A percentile compares a stretch with the other conserved stretches of the same genome.
Conservation (phyloP, 2,797 vertebrate species). For the Podarcis lilfordi region DNA sequence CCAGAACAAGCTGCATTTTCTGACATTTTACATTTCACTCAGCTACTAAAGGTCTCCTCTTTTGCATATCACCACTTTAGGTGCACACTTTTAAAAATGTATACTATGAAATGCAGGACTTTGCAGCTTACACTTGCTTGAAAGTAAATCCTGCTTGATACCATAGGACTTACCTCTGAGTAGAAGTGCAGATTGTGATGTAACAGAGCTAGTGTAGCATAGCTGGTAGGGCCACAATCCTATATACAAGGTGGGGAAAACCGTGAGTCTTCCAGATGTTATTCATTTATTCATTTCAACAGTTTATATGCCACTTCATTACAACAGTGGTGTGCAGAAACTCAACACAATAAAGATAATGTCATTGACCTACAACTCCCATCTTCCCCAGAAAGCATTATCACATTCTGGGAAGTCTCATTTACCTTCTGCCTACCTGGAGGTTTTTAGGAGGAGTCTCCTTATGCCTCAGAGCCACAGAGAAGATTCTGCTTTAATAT, state of each 20-base stretch:
- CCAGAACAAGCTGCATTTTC: too few relatives aligned
- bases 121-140: not conserved
- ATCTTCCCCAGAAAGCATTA: too few relatives aligned
- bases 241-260: not conserved
- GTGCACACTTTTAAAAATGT: not conserved
- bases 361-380: too few relatives aligned
- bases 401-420: not conserved
- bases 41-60: too few relatives aligned
- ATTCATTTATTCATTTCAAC: too few relatives aligned
- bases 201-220: not conserved
- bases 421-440: too few relatives aligned
- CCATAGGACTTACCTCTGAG: not conserved
- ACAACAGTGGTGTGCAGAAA: too few relatives aligned
- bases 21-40: too few relatives aligned
- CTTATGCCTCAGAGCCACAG: rapidly evolving
- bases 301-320: too few relatives aligned
- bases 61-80: too few relatives aligned
- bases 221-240: not conserved
- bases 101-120: not conserved
- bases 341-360: too few relatives aligned
- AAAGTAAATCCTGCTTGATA: not conserved
- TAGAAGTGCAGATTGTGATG: not conserved
- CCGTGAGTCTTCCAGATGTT: not conserved
- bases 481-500: not conserved
- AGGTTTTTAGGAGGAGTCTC: not conserved